phyloP scores from a whole-genome alignment of 1,140 invertebrate species.

The Metopolophium dirhodum region DNA sequence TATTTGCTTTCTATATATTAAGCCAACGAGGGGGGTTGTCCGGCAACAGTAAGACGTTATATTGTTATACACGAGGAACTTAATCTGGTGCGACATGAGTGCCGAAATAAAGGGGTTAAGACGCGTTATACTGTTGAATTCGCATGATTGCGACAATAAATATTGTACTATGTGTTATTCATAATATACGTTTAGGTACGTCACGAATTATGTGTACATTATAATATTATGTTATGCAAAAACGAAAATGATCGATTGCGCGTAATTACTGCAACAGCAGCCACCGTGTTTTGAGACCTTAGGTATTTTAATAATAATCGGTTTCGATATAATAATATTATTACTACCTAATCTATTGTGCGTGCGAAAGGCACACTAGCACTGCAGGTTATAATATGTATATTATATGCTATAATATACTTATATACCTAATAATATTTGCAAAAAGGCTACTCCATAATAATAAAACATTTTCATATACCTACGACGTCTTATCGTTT shows the following conservation, averaged over 20 bases:
- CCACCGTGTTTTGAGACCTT: neutral
- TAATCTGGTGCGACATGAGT: neutral
- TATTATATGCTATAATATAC: neutral
- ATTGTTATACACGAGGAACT: neutral
- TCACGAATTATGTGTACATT: neutral
- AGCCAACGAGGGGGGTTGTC: neutral
- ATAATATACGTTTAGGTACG: neutral
- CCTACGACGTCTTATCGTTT: too few relatives aligned
- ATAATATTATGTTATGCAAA: neutral
- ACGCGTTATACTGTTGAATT: neutral
- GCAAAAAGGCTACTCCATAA: neutral
- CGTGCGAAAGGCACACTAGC: neutral
- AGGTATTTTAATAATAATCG: neutral
- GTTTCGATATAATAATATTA: neutral
- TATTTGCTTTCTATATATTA: neutral
- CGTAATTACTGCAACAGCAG: neutral
- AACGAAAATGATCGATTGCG: neutral
- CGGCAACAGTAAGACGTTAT: neutral
- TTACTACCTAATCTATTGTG: neutral
- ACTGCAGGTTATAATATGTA: neutral
- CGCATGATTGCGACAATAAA: neutral
- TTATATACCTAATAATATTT: neutral
- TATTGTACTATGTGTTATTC: neutral
- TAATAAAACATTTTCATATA: neutral
- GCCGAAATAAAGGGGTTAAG: conserved; percentile 3